Evolutionary conservation across 2,888 invertebrate species (phyloP).

Genomic region (Melipona bicolor): DNA sequence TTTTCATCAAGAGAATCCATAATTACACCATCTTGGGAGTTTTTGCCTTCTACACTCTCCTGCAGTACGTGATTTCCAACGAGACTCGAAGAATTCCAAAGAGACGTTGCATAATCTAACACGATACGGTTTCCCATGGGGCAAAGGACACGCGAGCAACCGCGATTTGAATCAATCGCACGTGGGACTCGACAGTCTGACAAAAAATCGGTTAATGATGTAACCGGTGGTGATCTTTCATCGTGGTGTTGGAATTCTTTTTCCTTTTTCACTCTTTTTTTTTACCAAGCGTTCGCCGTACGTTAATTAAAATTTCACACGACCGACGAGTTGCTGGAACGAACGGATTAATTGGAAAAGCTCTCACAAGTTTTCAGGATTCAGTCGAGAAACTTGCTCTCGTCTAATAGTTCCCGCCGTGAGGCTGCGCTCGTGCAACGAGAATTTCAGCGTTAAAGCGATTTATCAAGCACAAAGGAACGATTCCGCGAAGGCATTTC

Average conservation of each 20-base stretch:
- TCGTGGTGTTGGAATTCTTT: not conserved
- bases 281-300: not conserved
- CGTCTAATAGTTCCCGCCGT: not conserved
- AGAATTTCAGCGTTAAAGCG: not conserved
- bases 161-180: conserved; percentile 15
- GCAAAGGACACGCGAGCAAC: conserved; percentile 3
- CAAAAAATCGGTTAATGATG: conserved; percentile 1
- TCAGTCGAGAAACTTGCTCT: not conserved
- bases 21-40: conserved; percentile 26
- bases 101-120: conserved; percentile 2
- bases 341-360: conserved; percentile 22
- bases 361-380: conserved; percentile 8
- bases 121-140: not conserved
- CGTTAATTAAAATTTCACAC: conserved; percentile 38
- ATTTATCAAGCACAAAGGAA: not conserved
- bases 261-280: not conserved
- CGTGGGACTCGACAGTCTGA: conserved; percentile 9
- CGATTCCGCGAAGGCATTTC: not conserved
- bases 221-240: not conserved
- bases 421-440: not conserved
- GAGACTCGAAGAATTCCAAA: not conserved
- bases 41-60: not conserved
- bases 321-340: not conserved
- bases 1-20: conserved; percentile 24
- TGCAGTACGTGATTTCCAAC: conserved; percentile 29